Conservation (phyloP, 2,797 vertebrate species). For the Enteromius trimaculatus region DNA sequence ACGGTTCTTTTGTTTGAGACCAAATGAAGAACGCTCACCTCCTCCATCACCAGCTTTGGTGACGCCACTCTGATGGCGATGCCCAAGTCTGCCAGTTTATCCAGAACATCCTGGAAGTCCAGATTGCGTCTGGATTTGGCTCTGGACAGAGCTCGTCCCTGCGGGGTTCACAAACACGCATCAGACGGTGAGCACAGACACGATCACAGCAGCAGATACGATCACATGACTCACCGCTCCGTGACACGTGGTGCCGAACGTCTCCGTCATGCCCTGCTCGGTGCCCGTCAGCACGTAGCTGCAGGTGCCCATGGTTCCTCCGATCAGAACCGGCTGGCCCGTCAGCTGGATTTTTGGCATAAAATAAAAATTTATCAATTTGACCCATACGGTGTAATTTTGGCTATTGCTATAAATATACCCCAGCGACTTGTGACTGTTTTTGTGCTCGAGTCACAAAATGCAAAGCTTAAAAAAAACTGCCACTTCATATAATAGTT, state of each 20-base stretch:
- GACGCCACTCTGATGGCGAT: conserved; percentile 98
- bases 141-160: conserved; percentile 95
- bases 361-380: no score
- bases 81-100: conserved; percentile 94
- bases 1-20: neutral
- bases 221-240: conserved; percentile 84
- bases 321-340: conserved; percentile 96
- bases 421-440: no score
- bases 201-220: neutral
- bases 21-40: conserved; percentile 75
- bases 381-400: no score
- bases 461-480: no score
- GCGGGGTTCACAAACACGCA: conserved; percentile 14
- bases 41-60: conserved; percentile 98
- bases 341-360: conserved; percentile 81
- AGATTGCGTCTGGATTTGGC: conserved; percentile 96
- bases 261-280: conserved; percentile 96
- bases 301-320: conserved; percentile 98
- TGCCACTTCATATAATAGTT: no score
- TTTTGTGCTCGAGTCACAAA: no score
- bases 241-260: conserved; percentile 97
- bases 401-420: no score
- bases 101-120: conserved; percentile 98
- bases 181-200: neutral
- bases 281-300: conserved; percentile 98